These are phyloP conservation scores for Vulpes ferrilata DNA, from an alignment of 2,113 vertebrate species.

Conservation along the genomic window DNA sequence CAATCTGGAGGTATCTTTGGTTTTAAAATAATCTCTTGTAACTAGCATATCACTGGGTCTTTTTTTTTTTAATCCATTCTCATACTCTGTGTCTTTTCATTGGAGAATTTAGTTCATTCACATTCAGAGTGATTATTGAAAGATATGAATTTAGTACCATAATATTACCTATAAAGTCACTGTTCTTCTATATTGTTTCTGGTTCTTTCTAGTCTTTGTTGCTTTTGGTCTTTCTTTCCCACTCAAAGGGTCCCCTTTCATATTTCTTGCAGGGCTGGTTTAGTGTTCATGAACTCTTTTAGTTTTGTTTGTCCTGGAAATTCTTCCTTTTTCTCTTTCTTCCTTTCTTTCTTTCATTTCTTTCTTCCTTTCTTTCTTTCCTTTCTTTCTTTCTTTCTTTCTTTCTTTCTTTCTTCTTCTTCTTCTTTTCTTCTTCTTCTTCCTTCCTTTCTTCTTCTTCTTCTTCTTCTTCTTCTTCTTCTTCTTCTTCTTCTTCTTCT, in stretches of 20 bases:
- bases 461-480: no score
- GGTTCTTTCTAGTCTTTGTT: not conserved
- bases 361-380: no score
- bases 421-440: accelerated
- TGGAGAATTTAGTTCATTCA: not conserved
- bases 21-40: not conserved
- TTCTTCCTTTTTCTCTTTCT: no score
- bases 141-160: not conserved
- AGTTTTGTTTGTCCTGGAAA: not conserved
- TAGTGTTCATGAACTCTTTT: not conserved
- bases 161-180: not conserved
- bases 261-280: not conserved
- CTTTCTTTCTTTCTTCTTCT: no score
- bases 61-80: not conserved
- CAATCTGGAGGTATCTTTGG: not conserved
- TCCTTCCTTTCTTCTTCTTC: no score
- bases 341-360: no score
- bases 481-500: accelerated
- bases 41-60: not conserved
- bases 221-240: not conserved
- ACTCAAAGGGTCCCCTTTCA: not conserved
- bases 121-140: not conserved
- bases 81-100: not conserved
- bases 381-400: no score
- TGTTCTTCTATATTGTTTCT: not conserved